Conservation (phyloP, 2,797 vertebrate species). For the Sebastes taczanowskii region DNA sequence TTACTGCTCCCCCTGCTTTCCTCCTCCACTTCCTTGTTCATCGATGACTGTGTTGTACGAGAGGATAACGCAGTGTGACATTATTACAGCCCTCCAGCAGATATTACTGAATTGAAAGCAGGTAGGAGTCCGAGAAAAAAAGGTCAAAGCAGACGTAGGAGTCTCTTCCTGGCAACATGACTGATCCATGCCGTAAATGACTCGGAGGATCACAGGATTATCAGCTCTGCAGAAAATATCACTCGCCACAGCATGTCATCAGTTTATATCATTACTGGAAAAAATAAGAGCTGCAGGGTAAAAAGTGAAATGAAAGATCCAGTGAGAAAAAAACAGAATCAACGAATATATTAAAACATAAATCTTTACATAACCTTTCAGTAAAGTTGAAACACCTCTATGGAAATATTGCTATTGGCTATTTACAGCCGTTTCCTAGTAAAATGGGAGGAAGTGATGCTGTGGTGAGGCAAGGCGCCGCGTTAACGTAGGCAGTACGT, state of each 20-base stretch:
- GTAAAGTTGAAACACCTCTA: neutral
- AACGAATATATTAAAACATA: neutral
- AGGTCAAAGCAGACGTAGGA: constrained; percentile 30
- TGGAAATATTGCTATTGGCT: constrained; percentile 12
- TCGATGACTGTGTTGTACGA: constrained; percentile 25
- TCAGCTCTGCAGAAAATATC: constrained; percentile 26
- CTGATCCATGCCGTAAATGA: constrained; percentile 51
- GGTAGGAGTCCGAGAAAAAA: neutral
- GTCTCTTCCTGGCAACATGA: constrained; percentile 47
- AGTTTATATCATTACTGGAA: neutral
- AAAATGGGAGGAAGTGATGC: constrained; percentile 65
- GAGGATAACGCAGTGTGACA: neutral
- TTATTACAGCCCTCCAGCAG: neutral
- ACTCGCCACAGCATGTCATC: constrained; percentile 11
- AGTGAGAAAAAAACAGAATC: neutral
- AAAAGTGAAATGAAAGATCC: neutral
- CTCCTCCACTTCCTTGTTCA: constrained; percentile 66
- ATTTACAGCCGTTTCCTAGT: constrained; percentile 12
- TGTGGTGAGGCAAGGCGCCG: constrained; percentile 47
- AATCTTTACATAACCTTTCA: neutral
- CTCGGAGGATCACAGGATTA: constrained; percentile 37
- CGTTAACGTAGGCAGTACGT: constrained; percentile 36
- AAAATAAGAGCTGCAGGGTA: neutral
- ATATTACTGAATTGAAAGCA: constrained; percentile 2
- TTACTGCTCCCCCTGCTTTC: constrained; percentile 48